Evolutionary conservation across 2,888 invertebrate genomes (phyloP), one percentile per base, ranked within the genome.

Genomic region (Oasisia sp.): DNA sequence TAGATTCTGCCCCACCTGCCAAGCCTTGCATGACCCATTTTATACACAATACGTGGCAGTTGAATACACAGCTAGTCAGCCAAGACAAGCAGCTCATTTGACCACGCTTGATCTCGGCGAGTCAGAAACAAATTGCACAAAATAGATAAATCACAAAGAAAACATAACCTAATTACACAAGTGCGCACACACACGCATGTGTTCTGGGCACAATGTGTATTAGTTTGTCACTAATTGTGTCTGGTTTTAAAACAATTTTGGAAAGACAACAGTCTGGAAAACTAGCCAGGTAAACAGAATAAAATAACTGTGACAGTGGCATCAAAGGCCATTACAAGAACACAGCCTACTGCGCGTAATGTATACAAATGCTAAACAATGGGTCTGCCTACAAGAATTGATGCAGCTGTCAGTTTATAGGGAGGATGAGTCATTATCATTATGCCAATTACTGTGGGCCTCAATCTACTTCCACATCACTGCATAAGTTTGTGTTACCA

Each of bases 41-140:
- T 74, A 74, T n/a, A 74, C 74, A 74, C 27, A 74, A 74, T 74
- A 74, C 74, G 74, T 74, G 74, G 74, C 74, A 74, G 19, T 19
- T 74, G 74, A 74, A 74, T 74, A 74, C 74, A 74, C 74, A 74
- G 74, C 27, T 74, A 74, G 74, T 74, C 74, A 74, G n/a, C 74
- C 74, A 74, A 74, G n/a, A 74, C 74, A 74, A 74, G 74, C 74
- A 74, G n/a, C 74, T 27, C 74, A 19, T n/a, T n/a, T 74, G 74
- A 74, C 74, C 74, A 74, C 5, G 74, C 74, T 74, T 74, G 74
- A 74, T 19, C 74, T 74, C 74, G 27, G 58, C 74, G 27, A 74
- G 74, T n/a, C 74, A 74, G 27, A 27, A 74, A 74, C 74, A 74
- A 74, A 14, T 74, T 27, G 74, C n/a, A 74, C 74, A 74, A 74